These are phyloP conservation scores for Polypedilum vanderplanki DNA, from an alignment of 1,140 invertebrate species.

Conservation along the genomic window DNA sequence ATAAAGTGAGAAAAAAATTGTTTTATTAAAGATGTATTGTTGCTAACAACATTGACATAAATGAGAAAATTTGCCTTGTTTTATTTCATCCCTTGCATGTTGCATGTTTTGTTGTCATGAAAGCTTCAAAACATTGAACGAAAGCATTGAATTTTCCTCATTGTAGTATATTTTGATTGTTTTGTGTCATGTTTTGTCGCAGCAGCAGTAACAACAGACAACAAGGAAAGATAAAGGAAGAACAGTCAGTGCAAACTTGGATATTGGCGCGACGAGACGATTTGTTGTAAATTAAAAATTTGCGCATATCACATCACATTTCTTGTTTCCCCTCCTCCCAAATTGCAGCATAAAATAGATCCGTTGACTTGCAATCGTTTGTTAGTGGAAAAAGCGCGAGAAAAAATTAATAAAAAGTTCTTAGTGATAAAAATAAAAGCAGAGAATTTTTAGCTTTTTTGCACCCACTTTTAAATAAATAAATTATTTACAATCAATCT, in stretches of 20 bases:
- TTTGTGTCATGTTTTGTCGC: not conserved
- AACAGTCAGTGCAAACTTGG: conserved; percentile 17
- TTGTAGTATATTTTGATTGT: not conserved
- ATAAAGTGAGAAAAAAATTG: no score
- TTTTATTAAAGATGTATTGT: not conserved
- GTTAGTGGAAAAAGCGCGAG: no score
- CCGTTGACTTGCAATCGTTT: no score
- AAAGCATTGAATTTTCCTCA: not conserved
- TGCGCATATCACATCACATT: not conserved
- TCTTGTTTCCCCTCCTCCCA: not conserved
- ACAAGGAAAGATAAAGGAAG: not conserved
- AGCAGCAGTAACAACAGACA: not conserved
- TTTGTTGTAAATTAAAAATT: conserved; percentile 11
- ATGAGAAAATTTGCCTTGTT: not conserved
- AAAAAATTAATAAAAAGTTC: no score
- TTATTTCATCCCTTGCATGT: not conserved
- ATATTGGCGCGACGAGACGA: conserved; percentile 26
- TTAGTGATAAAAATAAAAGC: no score
- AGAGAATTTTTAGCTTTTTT: conserved; percentile 15
- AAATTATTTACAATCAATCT: not conserved
- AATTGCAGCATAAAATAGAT: no score
- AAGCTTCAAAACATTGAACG: not conserved
- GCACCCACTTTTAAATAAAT: conserved; percentile 16
- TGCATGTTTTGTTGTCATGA: not conserved
- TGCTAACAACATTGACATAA: not conserved